Base-by-base conservation (phyloP, 2,797 vertebrate genomes). In the Pachyuromys duprasi region DNA sequence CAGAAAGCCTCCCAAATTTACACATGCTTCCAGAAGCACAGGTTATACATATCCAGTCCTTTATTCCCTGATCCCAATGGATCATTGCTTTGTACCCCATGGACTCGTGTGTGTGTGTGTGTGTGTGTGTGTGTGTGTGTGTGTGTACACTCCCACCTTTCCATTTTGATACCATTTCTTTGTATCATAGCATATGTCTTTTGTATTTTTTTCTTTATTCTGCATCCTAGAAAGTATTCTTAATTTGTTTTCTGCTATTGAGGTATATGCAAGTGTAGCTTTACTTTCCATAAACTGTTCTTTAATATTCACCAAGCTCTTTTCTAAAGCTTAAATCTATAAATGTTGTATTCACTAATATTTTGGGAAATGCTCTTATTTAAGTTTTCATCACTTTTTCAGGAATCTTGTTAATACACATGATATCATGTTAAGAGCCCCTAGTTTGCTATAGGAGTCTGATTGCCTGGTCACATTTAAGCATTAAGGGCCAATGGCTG, bases 181-280 rank as follows among this genome's bases (percentile, higher is more conserved):
- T 72, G 8, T 22, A 69, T 96, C 42, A 76, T 28, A 80, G 60
- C 24, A 90, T 42, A 18, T 69, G 24, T 76, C 91, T 91, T 80
- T 36, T 42, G 57, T n/a, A 79, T 96, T 93, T 91, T 91, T 95
- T 78, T 2, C 42, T 74, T n/a, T 82, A 33, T 62, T 87, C 17
- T 86, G 12, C 8, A 13, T 92, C 70, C 33, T 82, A 24, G n/a
- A n/a, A 33, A 76, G 60, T 86, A 42, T 83, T n/a, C 49, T 88
- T 83, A 57, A 91, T 39, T 92, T 60, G 39, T 96, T 96, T 93
- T 93, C 69, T 95, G 26, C 12, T 82, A 3, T 87, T 94, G 8
- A 62, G 78, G 0, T 72, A 86, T 92, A 7, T 7, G 49, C 69
- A 62, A 33, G 84, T 39, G 22, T 22, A 63, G 60, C 78, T 82